phyloP scores from a whole-genome alignment of 2,113 vertebrate species.

The Pandion haliaetus region DNA sequence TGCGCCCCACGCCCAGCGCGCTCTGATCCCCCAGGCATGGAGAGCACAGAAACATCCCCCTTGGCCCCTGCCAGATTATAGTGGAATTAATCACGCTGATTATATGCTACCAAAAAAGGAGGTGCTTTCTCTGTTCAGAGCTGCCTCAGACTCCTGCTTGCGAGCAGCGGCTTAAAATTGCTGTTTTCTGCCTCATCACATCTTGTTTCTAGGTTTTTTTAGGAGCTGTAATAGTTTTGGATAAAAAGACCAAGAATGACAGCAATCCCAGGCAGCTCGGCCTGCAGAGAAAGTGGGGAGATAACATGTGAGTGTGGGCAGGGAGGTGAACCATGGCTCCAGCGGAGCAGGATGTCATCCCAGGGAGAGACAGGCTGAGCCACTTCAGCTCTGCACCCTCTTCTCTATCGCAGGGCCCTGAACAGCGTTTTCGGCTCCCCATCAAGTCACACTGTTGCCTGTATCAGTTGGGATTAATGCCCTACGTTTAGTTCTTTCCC shows the following conservation, averaged over 20 bases:
- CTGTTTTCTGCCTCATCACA: slow-evolving; percentile 5
- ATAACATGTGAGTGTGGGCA: not conserved
- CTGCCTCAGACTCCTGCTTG: slow-evolving; percentile 27
- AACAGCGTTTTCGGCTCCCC: not conserved
- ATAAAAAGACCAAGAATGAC: slow-evolving; percentile 18
- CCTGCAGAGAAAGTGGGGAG: not conserved
- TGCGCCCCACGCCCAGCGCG: not conserved
- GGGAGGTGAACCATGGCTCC: not conserved
- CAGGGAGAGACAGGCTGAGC: not conserved
- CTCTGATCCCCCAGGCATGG: slow-evolving; percentile 25
- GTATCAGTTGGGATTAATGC: not conserved
- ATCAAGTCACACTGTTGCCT: not conserved
- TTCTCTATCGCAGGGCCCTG: not conserved
- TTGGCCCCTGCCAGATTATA: slow-evolving; percentile 42
- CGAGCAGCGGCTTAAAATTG: slow-evolving; percentile 38
- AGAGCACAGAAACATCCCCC: slow-evolving; percentile 31
- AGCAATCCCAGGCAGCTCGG: slow-evolving; percentile 27
- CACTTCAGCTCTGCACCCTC: not conserved
- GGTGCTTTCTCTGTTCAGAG: slow-evolving; percentile 40
- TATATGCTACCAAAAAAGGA: slow-evolving; percentile 75
- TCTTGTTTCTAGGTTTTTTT: slow-evolving; percentile 2
- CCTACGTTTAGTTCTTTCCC: not conserved
- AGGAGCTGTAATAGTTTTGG: slow-evolving; percentile 16
- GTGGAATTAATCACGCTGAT: slow-evolving; percentile 62
- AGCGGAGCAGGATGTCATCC: not conserved